A percentile compares a stretch with the other conserved stretches of the same genome.
These are phyloP conservation scores for Aphelinus atriplicis DNA, from an alignment of 1,140 invertebrate species.

Conservation along the genomic window DNA sequence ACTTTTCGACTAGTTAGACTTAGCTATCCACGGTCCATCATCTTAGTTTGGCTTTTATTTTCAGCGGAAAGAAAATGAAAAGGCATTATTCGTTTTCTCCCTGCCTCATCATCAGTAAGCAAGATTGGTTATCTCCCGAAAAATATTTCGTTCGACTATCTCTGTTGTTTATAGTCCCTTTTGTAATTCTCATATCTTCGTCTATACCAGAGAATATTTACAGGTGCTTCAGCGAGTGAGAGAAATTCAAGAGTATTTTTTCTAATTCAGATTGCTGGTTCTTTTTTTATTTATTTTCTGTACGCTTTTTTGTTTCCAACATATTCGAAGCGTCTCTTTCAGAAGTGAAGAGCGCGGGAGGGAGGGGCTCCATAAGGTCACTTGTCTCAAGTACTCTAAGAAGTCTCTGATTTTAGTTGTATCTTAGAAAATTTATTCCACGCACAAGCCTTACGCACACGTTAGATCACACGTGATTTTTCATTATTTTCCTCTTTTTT, in stretches of 20 bases:
- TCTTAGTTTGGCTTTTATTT: background rate
- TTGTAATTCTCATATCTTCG: too few species aligned
- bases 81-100: too few species aligned
- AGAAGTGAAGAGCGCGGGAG: conserved; percentile 29
- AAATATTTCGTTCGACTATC: too few species aligned
- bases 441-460: conserved; percentile 29
- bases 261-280: conserved; percentile 1
- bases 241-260: background rate
- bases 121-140: too few species aligned
- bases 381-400: conserved; percentile 51
- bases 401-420: conserved; percentile 36
- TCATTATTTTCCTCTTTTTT: conserved; percentile 22
- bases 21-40: conserved; percentile 1
- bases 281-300: conserved; percentile 12
- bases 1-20: conserved; percentile 40
- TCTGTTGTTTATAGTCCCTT: too few species aligned
- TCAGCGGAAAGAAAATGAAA: too few species aligned
- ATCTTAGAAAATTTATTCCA: conserved; percentile 20
- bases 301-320: background rate
- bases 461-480: conserved; percentile 26
- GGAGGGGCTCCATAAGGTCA: conserved; percentile 48
- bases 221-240: conserved; percentile 21
- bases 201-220: background rate
- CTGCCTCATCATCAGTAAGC: too few species aligned
- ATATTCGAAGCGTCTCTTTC: background rate